A percentile compares a stretch with the other conserved stretches of the same genome.
Evolutionary conservation across 2,113 vertebrate species (phyloP).

Genomic region (Struthio camelus): DNA sequence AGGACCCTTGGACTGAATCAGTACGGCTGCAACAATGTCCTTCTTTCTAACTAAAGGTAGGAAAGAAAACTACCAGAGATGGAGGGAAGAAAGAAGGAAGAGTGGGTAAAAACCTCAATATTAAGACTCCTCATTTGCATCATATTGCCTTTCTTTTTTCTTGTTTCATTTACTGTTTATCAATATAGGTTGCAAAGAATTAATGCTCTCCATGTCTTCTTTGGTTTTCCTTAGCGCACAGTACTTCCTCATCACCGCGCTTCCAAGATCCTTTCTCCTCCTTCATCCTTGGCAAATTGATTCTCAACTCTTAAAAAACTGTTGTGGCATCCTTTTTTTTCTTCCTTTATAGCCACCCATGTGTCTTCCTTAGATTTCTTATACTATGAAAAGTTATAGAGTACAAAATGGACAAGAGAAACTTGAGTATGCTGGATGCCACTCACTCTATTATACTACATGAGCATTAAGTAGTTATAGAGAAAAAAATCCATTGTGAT

Average conservation of each 20-base stretch:
- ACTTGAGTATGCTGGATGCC: not conserved
- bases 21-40: not conserved
- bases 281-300: not conserved
- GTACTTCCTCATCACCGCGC: not conserved
- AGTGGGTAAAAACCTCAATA: not conserved
- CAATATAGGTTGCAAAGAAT: not conserved
- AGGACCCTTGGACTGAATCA: too few relatives aligned
- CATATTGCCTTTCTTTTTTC: not conserved
- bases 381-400: not conserved
- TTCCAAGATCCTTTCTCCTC: not conserved
- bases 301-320: not conserved
- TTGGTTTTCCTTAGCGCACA: not conserved
- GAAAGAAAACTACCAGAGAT: not conserved
- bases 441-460: not conserved
- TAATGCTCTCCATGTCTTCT: not conserved
- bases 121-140: not conserved
- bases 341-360: not conserved
- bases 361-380: not conserved
- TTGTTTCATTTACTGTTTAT: not conserved
- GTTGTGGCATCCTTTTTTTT: not conserved
- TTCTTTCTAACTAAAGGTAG: not conserved
- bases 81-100: not conserved
- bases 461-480: not conserved
- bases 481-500: not conserved
- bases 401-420: not conserved